Base-by-base conservation (phyloP, 2,113 vertebrate species). In the Mus spicilegus region DNA sequence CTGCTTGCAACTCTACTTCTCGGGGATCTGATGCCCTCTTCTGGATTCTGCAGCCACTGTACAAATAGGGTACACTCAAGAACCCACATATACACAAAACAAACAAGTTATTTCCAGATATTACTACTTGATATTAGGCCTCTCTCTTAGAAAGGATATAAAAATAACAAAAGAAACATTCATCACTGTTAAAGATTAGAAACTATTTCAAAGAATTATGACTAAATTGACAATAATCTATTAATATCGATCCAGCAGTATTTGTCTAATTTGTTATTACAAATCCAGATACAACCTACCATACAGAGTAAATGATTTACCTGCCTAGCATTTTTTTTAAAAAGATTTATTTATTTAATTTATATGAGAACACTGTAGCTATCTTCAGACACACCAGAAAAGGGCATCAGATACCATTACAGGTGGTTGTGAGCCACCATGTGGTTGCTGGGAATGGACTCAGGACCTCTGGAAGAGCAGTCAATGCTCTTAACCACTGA, bases 301-400 rank as follows among this genome's bases (percentile, higher is more conserved):
- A 97, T 49, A 90, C 69, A 87, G 58, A 92, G 61, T 94, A 96
- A 96, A 0, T 96, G 65, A 96, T 97, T 95, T 93, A 97, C 80
- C 80, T 90, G 54, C 46, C 26, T 87, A 73, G 67, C 11, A 88
- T 58, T 89, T 26, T 63, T 63, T 58, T 58, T 4, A 5, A 4
- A 5, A 58, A 17, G 56, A 58, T 19, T 58, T 58, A 58, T 58
- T 58, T 58, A 58, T 58, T 58, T 58, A 19, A 58, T 58, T 16
- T 19, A 58, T 58, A 58, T 19, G 56, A 19, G 56, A 19, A 58
- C 56, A 58, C 56, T 58, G 56, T 56, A 56, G 56, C 56, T 56
- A 13, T 56, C 56, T 56, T 56, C 56, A 56, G 56, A 56, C 56
- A 56, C 56, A 56, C 56, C 56, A 56, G 56, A 56, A 56, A 14